Evolutionary conservation across 2,888 invertebrate genomes (phyloP), one percentile per base, ranked within the genome.

Genomic region (Tholera decimalis): DNA sequence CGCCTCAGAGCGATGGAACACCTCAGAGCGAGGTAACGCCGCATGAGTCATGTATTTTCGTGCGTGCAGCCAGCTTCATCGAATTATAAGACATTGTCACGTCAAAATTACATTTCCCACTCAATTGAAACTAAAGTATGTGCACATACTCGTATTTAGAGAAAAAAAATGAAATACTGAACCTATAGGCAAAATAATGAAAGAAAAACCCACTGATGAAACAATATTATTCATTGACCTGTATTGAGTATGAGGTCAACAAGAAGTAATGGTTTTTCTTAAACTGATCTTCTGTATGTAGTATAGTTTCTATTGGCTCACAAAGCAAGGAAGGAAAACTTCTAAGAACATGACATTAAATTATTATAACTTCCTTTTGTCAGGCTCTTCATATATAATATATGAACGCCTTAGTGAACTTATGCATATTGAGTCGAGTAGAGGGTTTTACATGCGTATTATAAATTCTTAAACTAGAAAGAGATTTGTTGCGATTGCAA

Each of bases 321-420:
- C 0, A 33, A 46, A 50, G 15, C 11, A 26, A 66, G 57, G 43
- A 63, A 67, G 28, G 37, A 43, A 57, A 67, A 20, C 8, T 22
- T 39, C 20, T 20, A 11, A 18, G 20, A 49, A 55, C 41, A 20
- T 35, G 28, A 47, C 35, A 49, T 55, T 43, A 26, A 35, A 44
- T 50, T 20, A 35, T 44, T 22, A 44, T 35, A 9, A 43, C 33
- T 43, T 61, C 61, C 43, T 58, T 43, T 28, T 41, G 58, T 18
- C 3, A 13, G 15, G 39, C 1, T 44, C 8, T 30, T 43, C 3
- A 24, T 41, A 54, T 39, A 37, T 20, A 1, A 24, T 41, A 54
- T 39, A 37, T 20, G 1, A 3, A 33, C 9, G 7, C 2, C 3
- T 47, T 9, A 18, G 0, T 22, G 13, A 46, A 22, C 22, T 9